Evolutionary conservation across 2,797 vertebrate species (phyloP).

Genomic region (Coluber constrictor): DNA sequence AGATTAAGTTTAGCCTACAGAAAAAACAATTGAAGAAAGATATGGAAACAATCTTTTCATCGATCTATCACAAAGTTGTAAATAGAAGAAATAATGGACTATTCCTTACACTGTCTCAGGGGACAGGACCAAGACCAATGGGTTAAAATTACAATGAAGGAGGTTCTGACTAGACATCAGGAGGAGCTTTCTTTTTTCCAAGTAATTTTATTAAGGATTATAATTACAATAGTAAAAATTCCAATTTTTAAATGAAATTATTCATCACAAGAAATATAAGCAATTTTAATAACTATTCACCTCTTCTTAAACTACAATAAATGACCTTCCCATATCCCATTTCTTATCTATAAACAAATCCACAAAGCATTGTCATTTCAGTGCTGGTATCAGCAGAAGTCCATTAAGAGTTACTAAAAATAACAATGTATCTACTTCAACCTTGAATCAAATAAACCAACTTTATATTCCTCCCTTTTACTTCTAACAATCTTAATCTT

Average conservation of each 20-base stretch:
- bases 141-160: neutral
- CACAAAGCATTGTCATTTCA: neutral
- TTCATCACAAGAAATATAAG: neutral
- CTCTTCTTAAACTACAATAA: neutral
- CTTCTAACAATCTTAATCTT: neutral
- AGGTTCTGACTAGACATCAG: neutral
- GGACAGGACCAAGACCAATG: neutral
- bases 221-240: neutral
- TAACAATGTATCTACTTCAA: neutral
- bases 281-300: neutral
- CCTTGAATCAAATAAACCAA: neutral
- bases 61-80: neutral
- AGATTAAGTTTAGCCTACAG: neutral
- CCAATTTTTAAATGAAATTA: neutral
- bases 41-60: neutral
- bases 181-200: neutral
- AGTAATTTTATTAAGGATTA: neutral
- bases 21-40: neutral
- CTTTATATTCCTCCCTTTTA: neutral
- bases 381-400: neutral
- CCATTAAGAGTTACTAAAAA: neutral
- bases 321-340: neutral
- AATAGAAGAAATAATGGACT: neutral
- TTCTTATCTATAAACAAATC: neutral
- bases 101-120: neutral